These are phyloP conservation scores for Drosophila neutralis DNA, from an alignment of 2,888 invertebrate genomes.

Conservation along the genomic window DNA sequence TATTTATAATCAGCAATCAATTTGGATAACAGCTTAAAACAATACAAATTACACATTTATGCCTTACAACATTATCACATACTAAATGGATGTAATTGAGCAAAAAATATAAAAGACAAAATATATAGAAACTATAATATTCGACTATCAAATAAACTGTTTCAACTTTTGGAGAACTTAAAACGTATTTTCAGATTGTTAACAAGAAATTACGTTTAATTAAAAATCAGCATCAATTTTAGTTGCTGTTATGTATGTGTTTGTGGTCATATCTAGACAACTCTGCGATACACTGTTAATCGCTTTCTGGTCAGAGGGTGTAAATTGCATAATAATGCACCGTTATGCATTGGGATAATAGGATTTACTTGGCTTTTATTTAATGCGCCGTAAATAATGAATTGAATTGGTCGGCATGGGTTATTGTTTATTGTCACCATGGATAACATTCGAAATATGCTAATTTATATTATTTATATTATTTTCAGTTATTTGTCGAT, in stretches of 20 bases:
- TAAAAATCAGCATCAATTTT: background rate
- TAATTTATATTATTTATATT: constrained; percentile 69
- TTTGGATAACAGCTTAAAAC: constrained; percentile 47
- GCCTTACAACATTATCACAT: constrained; percentile 23
- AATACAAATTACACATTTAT: constrained; percentile 37
- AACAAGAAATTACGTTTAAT: background rate
- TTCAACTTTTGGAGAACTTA: background rate
- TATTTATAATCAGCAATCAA: constrained; percentile 66
- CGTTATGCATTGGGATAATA: constrained; percentile 9
- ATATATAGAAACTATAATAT: background rate
- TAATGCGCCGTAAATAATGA: constrained; percentile 72
- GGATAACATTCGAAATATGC: constrained; percentile 75
- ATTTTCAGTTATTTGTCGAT: constrained; percentile 44
- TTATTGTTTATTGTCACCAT: constrained; percentile 63
- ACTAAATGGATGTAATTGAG: constrained; percentile 14
- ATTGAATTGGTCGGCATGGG: constrained; percentile 26
- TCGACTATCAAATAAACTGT: constrained; percentile 16
- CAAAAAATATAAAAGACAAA: background rate
- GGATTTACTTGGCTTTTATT: constrained; percentile 62
- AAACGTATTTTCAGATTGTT: background rate
- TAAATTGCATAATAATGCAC: constrained; percentile 9
- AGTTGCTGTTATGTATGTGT: background rate
- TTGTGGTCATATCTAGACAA: background rate
- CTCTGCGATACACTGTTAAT: background rate
- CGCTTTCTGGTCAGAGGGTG: constrained; percentile 2